Conservation (phyloP, 53 echinoderm and acorn worm genomes). For the Crossaster papposus region DNA sequence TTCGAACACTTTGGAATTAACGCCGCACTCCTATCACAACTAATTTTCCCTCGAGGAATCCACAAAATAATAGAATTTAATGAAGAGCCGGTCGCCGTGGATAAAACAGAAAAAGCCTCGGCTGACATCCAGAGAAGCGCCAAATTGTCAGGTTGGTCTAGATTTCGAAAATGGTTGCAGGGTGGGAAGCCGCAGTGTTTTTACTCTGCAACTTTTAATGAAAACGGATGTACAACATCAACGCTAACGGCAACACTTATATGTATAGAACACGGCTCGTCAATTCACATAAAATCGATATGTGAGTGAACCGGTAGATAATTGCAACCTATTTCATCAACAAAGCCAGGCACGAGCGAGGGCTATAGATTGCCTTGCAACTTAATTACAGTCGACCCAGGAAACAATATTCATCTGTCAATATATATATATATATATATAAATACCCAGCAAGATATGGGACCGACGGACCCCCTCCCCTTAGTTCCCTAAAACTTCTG, state of each 20-base stretch:
- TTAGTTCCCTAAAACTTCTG: too few relatives aligned
- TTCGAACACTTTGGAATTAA: background rate
- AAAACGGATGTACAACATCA: background rate
- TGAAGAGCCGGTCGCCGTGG: background rate
- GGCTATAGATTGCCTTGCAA: constrained; percentile 10
- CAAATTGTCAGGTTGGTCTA: background rate
- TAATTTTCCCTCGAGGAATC: background rate
- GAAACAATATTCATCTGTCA: constrained; percentile 40
- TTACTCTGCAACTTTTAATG: background rate
- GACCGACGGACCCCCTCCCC: too few relatives aligned
- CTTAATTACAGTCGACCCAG: constrained; percentile 25
- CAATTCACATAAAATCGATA: constrained; percentile 58
- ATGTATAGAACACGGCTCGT: constrained; percentile 31
- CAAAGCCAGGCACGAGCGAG: background rate
- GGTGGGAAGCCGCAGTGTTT: background rate
- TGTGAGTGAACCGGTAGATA: constrained; percentile 16
- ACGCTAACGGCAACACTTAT: background rate
- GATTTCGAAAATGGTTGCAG: background rate
- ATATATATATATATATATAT: too few relatives aligned
- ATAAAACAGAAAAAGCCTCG: background rate
- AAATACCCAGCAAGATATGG: too few relatives aligned
- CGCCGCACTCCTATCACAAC: background rate
- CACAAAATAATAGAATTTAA: background rate
- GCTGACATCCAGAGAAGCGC: background rate
- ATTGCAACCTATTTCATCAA: constrained; percentile 46